A percentile compares a stretch with the other conserved stretches of the same genome.
Conservation (phyloP, 2,888 invertebrate genomes). For the Philereme vetulata region DNA sequence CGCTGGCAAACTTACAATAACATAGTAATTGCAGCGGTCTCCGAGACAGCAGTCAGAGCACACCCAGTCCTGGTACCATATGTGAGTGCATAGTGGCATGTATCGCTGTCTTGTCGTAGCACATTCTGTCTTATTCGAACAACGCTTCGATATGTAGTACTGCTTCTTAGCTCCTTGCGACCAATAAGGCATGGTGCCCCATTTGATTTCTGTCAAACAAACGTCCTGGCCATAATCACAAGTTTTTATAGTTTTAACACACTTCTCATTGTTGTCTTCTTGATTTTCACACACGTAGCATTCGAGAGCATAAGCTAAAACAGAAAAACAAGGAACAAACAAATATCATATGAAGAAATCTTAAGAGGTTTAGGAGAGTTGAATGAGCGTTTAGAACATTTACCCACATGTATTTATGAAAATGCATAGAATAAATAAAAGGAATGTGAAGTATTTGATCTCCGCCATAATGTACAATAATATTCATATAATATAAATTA, state of each 20-base stretch:
- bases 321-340: neutral
- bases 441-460: slow-evolving; percentile 7
- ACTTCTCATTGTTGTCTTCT: slow-evolving; percentile 96
- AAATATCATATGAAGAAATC: neutral
- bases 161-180: slow-evolving; percentile 96
- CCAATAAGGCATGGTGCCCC: slow-evolving; percentile 99
- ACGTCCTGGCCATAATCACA: slow-evolving; percentile 94
- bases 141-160: slow-evolving; percentile 95
- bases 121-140: slow-evolving; percentile 92
- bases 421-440: slow-evolving; percentile 2
- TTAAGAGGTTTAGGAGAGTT: neutral
- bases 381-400: neutral
- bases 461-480: slow-evolving; percentile 11
- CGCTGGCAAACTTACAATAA: slow-evolving; percentile 89
- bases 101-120: slow-evolving; percentile 87
- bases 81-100: slow-evolving; percentile 92
- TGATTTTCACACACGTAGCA: slow-evolving; percentile 98
- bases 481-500: neutral
- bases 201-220: slow-evolving; percentile 94
- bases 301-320: slow-evolving; percentile 88
- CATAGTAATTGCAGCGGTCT: slow-evolving; percentile 97
- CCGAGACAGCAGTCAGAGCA: slow-evolving; percentile 98
- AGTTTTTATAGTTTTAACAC: slow-evolving; percentile 94
- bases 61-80: slow-evolving; percentile 98
- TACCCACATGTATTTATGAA: slow-evolving; percentile 15